phyloP scores from a whole-genome alignment of 2,797 vertebrate species.

The Crocidura indochinensis region DNA sequence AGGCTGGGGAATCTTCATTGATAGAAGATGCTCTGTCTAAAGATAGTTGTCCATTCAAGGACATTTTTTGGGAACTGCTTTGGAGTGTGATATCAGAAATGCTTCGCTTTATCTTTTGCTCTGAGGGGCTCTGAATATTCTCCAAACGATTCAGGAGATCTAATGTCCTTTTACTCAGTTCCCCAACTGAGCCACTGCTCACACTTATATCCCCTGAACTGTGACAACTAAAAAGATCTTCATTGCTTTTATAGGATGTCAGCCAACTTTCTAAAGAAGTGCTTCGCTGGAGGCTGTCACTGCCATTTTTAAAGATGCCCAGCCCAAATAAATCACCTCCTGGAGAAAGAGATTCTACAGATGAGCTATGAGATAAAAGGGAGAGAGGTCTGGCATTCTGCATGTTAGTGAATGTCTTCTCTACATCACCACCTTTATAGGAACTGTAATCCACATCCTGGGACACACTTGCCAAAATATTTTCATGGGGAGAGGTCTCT shows the following conservation, averaged over 20 bases:
- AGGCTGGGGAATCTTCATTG: constrained; percentile 95
- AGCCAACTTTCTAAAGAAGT: constrained; percentile 96
- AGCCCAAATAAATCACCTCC: constrained; percentile 92
- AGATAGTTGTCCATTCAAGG: constrained; percentile 90
- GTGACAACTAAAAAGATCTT: constrained; percentile 92
- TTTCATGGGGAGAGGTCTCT: constrained; percentile 82
- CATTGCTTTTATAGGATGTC: constrained; percentile 92
- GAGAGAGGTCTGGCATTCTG: constrained; percentile 87
- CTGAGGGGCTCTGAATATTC: constrained; percentile 96
- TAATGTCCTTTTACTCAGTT: constrained; percentile 97
- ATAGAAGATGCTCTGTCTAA: constrained; percentile 93
- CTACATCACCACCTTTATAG: constrained; percentile 84
- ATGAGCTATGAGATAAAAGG: constrained; percentile 93
- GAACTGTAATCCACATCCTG: constrained; percentile 86
- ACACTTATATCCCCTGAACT: constrained; percentile 92
- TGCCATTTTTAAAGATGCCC: constrained; percentile 90
- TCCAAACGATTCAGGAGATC: constrained; percentile 97
- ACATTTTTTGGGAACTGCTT: constrained; percentile 92
- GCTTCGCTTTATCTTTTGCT: constrained; percentile 95
- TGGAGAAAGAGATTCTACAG: constrained; percentile 95
- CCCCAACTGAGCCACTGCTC: constrained; percentile 92
- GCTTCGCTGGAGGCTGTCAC: constrained; percentile 92
- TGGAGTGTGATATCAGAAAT: constrained; percentile 96
- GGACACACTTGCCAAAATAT: constrained; percentile 78
- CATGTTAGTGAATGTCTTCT: constrained; percentile 84